Conservation (phyloP, 2,888 invertebrate species). For the Drosophila mettleri region DNA sequence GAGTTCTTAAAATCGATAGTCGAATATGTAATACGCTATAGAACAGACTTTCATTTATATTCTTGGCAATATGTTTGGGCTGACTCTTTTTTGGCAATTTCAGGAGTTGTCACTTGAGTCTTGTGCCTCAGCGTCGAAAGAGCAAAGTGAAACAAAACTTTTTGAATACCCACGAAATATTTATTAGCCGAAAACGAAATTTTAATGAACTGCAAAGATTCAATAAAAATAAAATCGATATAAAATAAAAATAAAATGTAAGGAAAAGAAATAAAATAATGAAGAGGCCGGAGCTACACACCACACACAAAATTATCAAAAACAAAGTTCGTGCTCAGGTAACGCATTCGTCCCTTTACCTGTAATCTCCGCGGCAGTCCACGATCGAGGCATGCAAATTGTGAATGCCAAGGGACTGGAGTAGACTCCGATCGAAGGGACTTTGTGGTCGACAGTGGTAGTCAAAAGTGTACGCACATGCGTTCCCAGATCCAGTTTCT, state of each 20-base stretch:
- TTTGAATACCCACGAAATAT: constrained; percentile 65
- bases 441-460: constrained; percentile 27
- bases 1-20: not conserved
- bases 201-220: constrained; percentile 82
- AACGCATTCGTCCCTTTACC: constrained; percentile 11
- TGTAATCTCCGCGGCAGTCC: not conserved
- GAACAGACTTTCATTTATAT: not conserved
- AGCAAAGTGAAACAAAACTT: constrained; percentile 23
- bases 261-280: constrained; percentile 60
- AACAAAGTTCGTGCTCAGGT: constrained; percentile 62
- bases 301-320: constrained; percentile 58
- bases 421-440: constrained; percentile 12
- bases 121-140: not conserved
- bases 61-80: not conserved
- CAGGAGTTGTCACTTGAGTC: too few relatives aligned
- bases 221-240: constrained; percentile 70
- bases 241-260: constrained; percentile 58
- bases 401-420: constrained; percentile 31
- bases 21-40: constrained; percentile 39
- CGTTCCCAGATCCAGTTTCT: constrained; percentile 68
- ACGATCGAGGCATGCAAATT: constrained; percentile 54
- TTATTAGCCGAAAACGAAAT: constrained; percentile 84
- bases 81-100: not conserved
- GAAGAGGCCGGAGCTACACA: constrained; percentile 32
- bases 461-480: constrained; percentile 51